A percentile compares a stretch with the other conserved stretches of the same genome.
Evolutionary conservation across 2,113 vertebrate species (phyloP).

Genomic region (Alces alces): DNA sequence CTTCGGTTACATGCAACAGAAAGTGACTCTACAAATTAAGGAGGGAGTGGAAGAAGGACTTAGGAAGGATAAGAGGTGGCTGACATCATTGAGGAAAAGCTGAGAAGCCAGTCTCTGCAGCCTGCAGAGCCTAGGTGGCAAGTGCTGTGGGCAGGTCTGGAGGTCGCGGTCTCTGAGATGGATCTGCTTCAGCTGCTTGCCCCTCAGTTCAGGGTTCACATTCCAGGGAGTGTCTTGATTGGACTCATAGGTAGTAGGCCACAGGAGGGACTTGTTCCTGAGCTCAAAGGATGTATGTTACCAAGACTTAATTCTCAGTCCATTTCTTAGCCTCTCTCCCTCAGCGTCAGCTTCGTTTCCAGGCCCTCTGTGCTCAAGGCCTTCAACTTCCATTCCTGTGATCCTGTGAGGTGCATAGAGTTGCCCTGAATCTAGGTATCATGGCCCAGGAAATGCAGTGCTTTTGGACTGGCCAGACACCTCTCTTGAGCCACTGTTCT

Average conservation of each 20-base stretch:
- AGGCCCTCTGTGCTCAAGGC: neutral
- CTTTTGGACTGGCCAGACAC: neutral
- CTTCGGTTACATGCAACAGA: neutral
- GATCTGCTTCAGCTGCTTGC: neutral
- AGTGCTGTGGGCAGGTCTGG: no score
- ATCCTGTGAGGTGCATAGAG: neutral
- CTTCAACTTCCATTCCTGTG: neutral
- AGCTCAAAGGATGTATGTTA: neutral
- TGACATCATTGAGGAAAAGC: neutral
- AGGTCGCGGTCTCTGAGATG: fast-evolving
- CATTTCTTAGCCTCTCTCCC: neutral
- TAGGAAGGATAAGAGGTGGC: neutral
- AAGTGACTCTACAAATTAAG: neutral
- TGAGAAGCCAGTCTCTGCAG: neutral
- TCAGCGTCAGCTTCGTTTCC: neutral
- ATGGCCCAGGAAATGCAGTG: neutral
- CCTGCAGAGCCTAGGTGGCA: neutral
- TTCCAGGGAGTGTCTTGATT: neutral
- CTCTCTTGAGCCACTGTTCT: neutral
- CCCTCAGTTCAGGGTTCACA: neutral
- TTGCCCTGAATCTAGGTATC: neutral
- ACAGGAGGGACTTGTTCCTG: neutral
- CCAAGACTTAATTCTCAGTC: neutral
- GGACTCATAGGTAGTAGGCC: neutral
- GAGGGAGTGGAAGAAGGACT: neutral